Conservation (phyloP, 2,113 vertebrate genomes). For the Anas platyrhynchos region DNA sequence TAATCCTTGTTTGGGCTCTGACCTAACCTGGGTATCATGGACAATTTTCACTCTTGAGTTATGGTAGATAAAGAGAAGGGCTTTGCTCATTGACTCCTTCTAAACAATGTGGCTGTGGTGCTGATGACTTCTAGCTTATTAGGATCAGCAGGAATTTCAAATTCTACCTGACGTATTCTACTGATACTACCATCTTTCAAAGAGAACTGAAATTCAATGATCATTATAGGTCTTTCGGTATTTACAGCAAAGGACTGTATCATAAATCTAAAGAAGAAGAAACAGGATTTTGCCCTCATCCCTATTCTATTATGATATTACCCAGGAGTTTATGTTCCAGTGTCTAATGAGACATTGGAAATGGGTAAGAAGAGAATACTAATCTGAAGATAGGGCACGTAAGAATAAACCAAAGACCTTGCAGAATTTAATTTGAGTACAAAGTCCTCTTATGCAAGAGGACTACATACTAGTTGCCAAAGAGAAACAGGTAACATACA, state of each 20-base stretch:
- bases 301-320: accelerated
- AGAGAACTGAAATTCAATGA: not conserved
- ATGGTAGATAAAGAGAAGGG: not conserved
- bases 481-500: not conserved
- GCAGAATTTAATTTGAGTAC: not conserved
- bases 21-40: not conserved
- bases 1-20: not conserved
- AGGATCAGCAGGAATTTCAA: not conserved
- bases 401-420: not conserved
- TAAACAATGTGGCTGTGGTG: not conserved
- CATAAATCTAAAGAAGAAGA: not conserved
- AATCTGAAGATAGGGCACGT: not conserved
- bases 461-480: not conserved
- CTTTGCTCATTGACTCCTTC: not conserved
- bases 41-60: not conserved
- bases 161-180: not conserved
- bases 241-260: not conserved
- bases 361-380: not conserved
- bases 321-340: not conserved
- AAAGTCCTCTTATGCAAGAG: not conserved
- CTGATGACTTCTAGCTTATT: not conserved
- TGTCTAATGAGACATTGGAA: not conserved
- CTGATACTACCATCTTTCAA: not conserved
- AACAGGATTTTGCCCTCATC: not conserved
- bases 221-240: not conserved